Percentiles rank a stretch among this genome's conserved stretches.
phyloP scores from a whole-genome alignment of 2,888 invertebrate species.

The Gerris lacustris region DNA sequence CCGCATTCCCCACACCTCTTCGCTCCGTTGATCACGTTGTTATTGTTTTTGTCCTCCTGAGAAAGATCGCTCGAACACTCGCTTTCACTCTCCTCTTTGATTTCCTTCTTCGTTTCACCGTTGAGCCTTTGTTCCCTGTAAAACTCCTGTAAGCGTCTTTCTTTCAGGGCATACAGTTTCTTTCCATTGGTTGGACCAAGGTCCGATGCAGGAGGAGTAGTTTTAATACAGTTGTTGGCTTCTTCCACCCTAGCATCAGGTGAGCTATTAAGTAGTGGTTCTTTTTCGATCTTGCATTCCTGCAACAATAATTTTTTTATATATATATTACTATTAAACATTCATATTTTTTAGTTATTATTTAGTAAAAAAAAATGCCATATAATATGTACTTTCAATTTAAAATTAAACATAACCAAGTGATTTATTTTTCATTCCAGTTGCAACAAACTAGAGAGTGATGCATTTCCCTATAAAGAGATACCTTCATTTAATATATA shows the following conservation, averaged over 20 bases:
- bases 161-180: slow-evolving; percentile 28
- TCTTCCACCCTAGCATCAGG: background rate
- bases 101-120: slow-evolving; percentile 10
- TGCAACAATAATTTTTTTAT: slow-evolving; percentile 2
- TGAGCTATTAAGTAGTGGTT: background rate
- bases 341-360: too few species aligned
- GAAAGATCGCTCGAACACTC: slow-evolving; percentile 14
- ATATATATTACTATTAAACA: background rate
- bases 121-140: slow-evolving; percentile 26
- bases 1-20: slow-evolving; percentile 14
- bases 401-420: too few species aligned
- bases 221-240: background rate
- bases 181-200: background rate
- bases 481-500: too few species aligned
- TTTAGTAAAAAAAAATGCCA: too few species aligned
- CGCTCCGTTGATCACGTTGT: slow-evolving; percentile 11
- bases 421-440: too few species aligned
- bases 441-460: too few species aligned
- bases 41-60: slow-evolving; percentile 11
- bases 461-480: too few species aligned
- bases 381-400: too few species aligned
- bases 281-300: background rate
- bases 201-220: background rate
- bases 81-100: slow-evolving; percentile 9
- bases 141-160: slow-evolving; percentile 29